Conservation (phyloP, 2,113 vertebrate genomes). For the Dolichotis patagonum region DNA sequence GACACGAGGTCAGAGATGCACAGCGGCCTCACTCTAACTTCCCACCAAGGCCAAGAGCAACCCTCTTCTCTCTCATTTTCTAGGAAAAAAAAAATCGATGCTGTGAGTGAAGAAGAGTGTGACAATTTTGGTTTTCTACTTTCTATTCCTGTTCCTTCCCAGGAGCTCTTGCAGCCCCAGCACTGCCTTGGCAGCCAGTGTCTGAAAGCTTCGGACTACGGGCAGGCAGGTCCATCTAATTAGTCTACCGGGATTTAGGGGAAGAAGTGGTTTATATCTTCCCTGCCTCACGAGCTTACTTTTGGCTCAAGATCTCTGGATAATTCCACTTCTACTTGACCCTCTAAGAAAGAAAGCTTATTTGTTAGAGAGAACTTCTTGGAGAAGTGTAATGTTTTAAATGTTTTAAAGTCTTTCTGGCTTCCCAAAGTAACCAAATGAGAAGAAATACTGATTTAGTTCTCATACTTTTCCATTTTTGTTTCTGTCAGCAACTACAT, state of each 20-base stretch:
- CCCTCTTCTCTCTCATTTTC: neutral
- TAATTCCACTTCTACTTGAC: neutral
- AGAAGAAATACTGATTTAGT: neutral
- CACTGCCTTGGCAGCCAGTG: no score
- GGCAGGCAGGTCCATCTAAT: no score
- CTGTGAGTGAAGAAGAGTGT: neutral
- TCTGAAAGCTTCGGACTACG: neutral
- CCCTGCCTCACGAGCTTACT: neutral
- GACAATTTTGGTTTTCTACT: neutral
- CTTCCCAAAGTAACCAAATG: neutral
- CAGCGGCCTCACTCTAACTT: neutral
- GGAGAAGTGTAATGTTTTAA: neutral
- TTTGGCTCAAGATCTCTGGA: neutral
- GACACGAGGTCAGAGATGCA: neutral
- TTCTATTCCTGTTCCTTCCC: neutral
- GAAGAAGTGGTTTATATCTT: neutral
- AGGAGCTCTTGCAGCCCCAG: neutral
- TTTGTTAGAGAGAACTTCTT: neutral
- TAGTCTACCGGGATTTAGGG: no score
- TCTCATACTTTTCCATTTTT: neutral
- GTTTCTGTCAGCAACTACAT: constrained; percentile 46
- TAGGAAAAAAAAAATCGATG: neutral
- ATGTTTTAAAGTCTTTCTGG: neutral
- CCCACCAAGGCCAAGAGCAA: neutral
- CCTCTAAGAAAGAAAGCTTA: neutral